A percentile compares a stretch with the other conserved stretches of the same genome.
Conservation (phyloP, 1,140 invertebrate genomes). For the Globodera rostochiensis region DNA sequence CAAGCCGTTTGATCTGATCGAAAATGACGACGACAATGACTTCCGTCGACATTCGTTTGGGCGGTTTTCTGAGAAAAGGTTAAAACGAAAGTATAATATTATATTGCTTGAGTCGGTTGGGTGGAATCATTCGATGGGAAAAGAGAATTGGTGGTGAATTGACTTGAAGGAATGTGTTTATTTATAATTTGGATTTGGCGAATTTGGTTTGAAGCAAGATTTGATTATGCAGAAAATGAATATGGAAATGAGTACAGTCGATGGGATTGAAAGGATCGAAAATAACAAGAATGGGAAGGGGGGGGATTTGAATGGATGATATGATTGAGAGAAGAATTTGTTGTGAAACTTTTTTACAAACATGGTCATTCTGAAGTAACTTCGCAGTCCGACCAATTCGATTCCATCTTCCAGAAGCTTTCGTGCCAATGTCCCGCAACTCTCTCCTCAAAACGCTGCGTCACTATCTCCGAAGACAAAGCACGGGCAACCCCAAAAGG, state of each 20-base stretch:
- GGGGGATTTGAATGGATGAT: background rate
- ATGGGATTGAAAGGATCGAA: too few species aligned
- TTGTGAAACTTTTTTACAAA: too few species aligned
- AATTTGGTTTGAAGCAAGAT: too few species aligned
- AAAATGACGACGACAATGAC: slow-evolving; percentile 18
- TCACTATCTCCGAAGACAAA: background rate
- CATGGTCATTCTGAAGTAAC: too few species aligned
- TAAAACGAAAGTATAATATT: background rate
- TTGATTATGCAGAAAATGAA: too few species aligned
- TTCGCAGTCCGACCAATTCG: background rate
- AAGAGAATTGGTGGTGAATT: background rate
- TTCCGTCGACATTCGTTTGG: background rate
- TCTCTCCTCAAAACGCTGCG: background rate
- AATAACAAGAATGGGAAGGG: too few species aligned
- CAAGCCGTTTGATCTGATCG: background rate
- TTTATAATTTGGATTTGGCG: too few species aligned
- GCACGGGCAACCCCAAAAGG: background rate
- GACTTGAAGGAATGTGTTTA: too few species aligned
- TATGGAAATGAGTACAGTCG: too few species aligned
- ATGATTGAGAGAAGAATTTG: background rate
- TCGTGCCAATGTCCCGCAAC: background rate
- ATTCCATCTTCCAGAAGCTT: background rate
- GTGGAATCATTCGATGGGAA: background rate
- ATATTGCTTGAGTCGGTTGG: background rate
- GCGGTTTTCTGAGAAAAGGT: background rate